These are phyloP conservation scores for Bursaphelenchus okinawaensis DNA, from an alignment of 2,888 invertebrate genomes.

Conservation along the genomic window DNA sequence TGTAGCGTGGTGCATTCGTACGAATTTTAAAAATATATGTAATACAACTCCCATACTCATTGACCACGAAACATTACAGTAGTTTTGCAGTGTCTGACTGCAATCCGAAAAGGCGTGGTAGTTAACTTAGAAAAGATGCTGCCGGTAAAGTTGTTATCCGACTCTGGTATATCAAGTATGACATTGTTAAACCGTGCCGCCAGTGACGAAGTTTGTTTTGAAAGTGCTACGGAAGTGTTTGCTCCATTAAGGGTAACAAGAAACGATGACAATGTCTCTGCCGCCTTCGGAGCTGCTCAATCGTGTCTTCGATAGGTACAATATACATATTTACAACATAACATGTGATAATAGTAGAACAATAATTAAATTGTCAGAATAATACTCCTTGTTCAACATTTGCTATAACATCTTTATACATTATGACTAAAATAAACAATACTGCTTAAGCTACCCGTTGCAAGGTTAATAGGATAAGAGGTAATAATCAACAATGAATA, in stretches of 20 bases:
- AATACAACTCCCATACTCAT: no score
- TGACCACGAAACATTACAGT: not conserved
- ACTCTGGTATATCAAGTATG: not conserved
- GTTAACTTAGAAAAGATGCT: not conserved
- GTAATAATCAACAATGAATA: not conserved
- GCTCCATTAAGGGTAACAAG: not conserved
- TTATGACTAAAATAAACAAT: no score
- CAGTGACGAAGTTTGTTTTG: not conserved
- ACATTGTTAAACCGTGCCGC: conserved; percentile 6
- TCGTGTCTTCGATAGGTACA: no score
- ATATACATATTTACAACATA: no score
- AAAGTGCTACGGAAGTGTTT: not conserved
- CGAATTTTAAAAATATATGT: no score
- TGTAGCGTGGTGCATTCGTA: no score
- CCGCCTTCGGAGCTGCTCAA: conserved; percentile 4
- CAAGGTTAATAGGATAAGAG: not conserved
- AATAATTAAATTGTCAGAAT: no score
- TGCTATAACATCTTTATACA: no score
- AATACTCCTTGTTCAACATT: no score
- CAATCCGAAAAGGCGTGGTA: not conserved
- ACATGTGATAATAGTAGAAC: no score
- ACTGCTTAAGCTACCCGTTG: not conserved
- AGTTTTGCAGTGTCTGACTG: not conserved
- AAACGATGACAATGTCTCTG: conserved; percentile 1
- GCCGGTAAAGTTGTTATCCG: not conserved